phyloP scores from a whole-genome alignment of 1,140 invertebrate species.

The Drosophila baimaii region DNA sequence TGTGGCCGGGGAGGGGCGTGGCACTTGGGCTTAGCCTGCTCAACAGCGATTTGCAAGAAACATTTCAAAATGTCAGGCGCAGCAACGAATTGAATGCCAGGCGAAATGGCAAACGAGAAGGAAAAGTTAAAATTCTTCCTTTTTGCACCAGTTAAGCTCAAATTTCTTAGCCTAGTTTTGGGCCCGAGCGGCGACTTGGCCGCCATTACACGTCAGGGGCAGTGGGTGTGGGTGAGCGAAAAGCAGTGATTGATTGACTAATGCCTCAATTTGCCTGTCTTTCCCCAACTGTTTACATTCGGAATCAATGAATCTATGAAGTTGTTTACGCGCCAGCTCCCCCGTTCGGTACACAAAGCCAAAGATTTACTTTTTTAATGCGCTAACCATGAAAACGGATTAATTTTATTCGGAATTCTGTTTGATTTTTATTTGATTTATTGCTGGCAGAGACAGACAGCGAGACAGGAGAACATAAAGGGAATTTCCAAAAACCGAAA shows the following conservation, averaged over 20 bases:
- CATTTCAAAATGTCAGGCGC: conserved; percentile 78
- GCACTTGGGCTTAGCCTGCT: conserved; percentile 37
- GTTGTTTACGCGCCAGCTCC: conserved; percentile 57
- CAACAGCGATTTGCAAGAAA: conserved; percentile 67
- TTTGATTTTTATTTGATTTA: conserved; percentile 75
- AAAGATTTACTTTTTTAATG: conserved; percentile 67
- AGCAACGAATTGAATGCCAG: conserved; percentile 66
- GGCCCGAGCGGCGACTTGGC: conserved; percentile 22
- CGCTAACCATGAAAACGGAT: conserved; percentile 64
- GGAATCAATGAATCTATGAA: conserved; percentile 41
- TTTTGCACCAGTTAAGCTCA: conserved; percentile 19
- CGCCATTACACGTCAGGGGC: conserved; percentile 29
- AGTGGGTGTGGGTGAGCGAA: not conserved
- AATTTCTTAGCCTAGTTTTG: conserved; percentile 48
- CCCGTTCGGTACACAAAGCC: conserved; percentile 10
- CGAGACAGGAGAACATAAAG: conserved; percentile 31
- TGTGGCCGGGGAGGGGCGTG: conserved; percentile 15
- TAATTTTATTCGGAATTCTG: conserved; percentile 63
- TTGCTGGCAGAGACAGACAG: conserved; percentile 20
- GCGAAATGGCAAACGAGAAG: conserved; percentile 45
- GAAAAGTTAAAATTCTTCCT: conserved; percentile 38
- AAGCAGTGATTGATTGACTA: conserved; percentile 49
- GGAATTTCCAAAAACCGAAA: conserved; percentile 35
- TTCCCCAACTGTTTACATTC: conserved; percentile 58
- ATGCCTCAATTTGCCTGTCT: conserved; percentile 52